Base-by-base conservation (phyloP, 2,888 invertebrate genomes). In the Caenorhabditis sulstoni region DNA sequence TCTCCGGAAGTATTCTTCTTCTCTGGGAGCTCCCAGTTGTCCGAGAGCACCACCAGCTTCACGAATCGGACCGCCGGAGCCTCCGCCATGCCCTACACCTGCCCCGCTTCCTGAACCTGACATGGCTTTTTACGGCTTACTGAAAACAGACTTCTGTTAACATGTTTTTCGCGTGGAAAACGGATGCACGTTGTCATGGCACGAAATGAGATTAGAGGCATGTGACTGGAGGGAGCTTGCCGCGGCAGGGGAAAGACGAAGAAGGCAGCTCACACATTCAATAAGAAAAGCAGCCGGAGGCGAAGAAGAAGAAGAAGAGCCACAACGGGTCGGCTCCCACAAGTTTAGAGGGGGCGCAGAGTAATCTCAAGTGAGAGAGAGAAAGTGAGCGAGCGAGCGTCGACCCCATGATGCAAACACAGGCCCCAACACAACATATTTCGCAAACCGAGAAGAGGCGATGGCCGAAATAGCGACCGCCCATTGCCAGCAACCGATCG, bases 1-100 rank as follows among this genome's bases (percentile, higher is more conserved):
- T 29, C 82, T 76, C 62, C 82, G 80, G 86, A 91, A 91, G 80
- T 91, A 91, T 82, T 91, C 89, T 62, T 91, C 91, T 41, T 79
- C 79, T 45, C 65, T 35, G 9, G 53, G 61, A 0, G 90, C 91
- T 66, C 91, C 91, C 81, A 91, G 86, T 82, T 90, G 89, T n/a
- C 91, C 91, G 76, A 91, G 90, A 12, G 90, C 77, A 39, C 91
- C 91, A 53, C 91, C 91, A 41, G 91, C 91, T 62, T 91, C 91
- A 67, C 91, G 83, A 53, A 88, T 78, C 0, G 86, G 83, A 4
- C 87, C 87, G 16, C 86, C 87, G 22, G 47, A 29, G 14, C 77
- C 77, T 22, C 77, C 77, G 5, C 70, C 77, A 11, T 71, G 66
- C 16, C 77, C 77, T 14, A 53, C 77, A 35, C 77, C 77, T 39